Conservation (phyloP, 1,140 invertebrate species). For the Protaetia brevitarsis region DNA sequence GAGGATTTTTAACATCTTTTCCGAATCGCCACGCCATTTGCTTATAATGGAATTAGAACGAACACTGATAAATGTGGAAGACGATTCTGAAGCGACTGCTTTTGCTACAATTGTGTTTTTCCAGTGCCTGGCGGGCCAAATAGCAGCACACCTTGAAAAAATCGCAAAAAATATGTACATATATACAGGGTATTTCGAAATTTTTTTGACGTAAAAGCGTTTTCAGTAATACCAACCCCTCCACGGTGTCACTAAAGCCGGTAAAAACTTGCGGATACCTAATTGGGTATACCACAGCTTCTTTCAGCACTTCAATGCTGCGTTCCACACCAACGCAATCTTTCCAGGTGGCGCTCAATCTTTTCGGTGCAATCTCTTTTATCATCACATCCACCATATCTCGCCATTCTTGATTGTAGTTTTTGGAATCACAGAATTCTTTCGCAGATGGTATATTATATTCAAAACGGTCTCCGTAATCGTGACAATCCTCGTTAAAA, state of each 20-base stretch:
- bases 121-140: conserved; percentile 84
- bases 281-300: conserved; percentile 82
- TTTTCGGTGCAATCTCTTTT: conserved; percentile 63
- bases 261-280: conserved; percentile 83
- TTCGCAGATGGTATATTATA: conserved; percentile 31
- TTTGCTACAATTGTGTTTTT: conserved; percentile 87
- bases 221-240: conserved; percentile 58
- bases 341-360: conserved; percentile 59
- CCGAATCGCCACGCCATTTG: conserved; percentile 94
- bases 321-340: conserved; percentile 74
- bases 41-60: conserved; percentile 84
- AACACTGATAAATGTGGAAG: conserved; percentile 89
- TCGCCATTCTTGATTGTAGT: conserved; percentile 48
- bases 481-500: background rate
- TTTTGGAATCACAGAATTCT: conserved; percentile 44
- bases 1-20: conserved; percentile 85
- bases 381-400: conserved; percentile 57
- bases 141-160: conserved; percentile 58
- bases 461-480: background rate
- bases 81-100: conserved; percentile 79
- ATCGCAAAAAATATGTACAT: background rate
- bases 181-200: too few species aligned
- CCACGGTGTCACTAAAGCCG: conserved; percentile 77
- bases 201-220: too few species aligned
- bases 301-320: conserved; percentile 82